Conservation (phyloP, 2,888 invertebrate genomes). For the Didymodactylos carnosus region DNA sequence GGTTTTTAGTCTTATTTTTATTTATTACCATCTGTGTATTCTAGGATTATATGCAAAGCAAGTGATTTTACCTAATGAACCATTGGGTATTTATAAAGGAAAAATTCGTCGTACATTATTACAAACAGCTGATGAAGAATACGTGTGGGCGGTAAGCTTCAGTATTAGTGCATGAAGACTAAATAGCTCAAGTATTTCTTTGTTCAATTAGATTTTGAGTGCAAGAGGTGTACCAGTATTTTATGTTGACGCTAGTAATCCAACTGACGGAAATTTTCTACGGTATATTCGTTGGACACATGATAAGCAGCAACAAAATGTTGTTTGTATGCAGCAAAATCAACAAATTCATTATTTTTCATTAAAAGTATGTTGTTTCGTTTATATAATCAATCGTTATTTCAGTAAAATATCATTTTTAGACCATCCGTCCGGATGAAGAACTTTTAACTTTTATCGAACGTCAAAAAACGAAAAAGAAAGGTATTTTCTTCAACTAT, state of each 20-base stretch:
- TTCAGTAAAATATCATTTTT: background rate
- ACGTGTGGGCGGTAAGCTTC: constrained; percentile 10
- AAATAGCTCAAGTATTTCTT: background rate
- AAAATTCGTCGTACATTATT: background rate
- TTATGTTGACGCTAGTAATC: constrained; percentile 11
- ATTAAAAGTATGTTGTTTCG: background rate
- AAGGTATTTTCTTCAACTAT: no score
- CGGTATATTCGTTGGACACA: constrained; percentile 6
- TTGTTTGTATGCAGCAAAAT: constrained; percentile 14
- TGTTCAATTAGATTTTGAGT: background rate
- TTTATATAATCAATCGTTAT: background rate
- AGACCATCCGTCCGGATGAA: background rate
- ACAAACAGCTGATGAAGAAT: constrained; percentile 7
- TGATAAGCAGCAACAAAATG: constrained; percentile 5
- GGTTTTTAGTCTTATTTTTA: background rate
- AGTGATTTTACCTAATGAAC: background rate
- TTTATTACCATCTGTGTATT: background rate
- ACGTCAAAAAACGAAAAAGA: no score
- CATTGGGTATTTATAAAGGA: constrained; percentile 5
- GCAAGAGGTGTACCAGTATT: constrained; percentile 6
- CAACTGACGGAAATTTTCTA: constrained; percentile 8
- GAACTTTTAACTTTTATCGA: background rate
- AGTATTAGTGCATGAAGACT: background rate
- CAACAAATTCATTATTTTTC: constrained; percentile 12
- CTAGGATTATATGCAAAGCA: background rate